Conservation (phyloP, 2,888 invertebrate species). For the Papilio demoleus region DNA sequence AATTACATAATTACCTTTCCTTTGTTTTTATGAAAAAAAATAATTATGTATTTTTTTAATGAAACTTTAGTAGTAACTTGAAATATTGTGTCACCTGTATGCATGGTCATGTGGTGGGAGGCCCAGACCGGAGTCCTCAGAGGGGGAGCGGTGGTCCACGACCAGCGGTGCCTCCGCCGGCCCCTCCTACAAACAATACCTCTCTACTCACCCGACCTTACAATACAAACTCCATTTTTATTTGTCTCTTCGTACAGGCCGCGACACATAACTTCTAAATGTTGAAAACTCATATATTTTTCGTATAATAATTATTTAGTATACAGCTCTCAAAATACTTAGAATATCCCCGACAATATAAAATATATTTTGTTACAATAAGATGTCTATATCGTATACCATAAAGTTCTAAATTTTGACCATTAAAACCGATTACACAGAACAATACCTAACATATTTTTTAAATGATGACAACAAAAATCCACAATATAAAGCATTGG, state of each 20-base stretch:
- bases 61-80: background rate
- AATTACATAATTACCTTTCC: constrained; percentile 8
- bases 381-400: background rate
- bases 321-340: constrained; percentile 1
- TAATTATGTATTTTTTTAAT: background rate
- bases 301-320: background rate
- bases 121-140: constrained; percentile 97
- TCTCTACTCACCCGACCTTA: constrained; percentile 73
- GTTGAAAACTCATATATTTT: background rate
- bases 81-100: constrained; percentile 83
- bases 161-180: constrained; percentile 82
- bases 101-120: constrained; percentile 89
- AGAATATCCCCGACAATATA: background rate
- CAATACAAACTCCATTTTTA: constrained; percentile 21
- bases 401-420: background rate
- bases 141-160: constrained; percentile 92
- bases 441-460: background rate
- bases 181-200: constrained; percentile 83
- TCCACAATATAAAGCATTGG: constrained; percentile 46
- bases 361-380: background rate
- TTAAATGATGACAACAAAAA: background rate
- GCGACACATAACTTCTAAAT: background rate
- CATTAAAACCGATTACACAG: background rate
- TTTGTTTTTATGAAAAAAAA: background rate
- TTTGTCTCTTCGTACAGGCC: constrained; percentile 19